Evolutionary conservation across 1,140 invertebrate species (phyloP).

Genomic region (Carcinoscorpius rotundicauda): DNA sequence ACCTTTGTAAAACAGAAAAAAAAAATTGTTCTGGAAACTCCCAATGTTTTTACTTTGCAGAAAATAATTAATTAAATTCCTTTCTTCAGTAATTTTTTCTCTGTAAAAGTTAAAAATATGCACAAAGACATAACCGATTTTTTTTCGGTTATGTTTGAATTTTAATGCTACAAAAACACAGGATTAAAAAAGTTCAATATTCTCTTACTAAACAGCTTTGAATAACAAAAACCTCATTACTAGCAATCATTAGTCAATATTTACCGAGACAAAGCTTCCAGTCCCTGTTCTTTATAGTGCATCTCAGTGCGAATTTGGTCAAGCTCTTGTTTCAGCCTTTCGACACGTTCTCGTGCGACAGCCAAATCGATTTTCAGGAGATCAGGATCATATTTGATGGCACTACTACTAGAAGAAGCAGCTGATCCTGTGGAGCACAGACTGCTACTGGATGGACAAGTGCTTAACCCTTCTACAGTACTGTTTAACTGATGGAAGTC

Average conservation of each 20-base stretch:
- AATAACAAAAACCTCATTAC: too few species aligned
- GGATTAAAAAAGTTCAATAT: too few species aligned
- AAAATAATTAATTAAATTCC: too few species aligned
- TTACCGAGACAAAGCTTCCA: conserved; percentile 79
- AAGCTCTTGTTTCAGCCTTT: conserved; percentile 74
- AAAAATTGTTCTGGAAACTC: too few species aligned
- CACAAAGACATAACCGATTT: too few species aligned
- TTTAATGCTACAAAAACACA: too few species aligned
- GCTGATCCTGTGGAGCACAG: conserved; percentile 17
- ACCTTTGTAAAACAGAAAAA: too few species aligned
- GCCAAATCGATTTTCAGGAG: conserved; percentile 82
- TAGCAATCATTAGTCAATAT: conserved; percentile 25
- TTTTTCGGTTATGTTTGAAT: too few species aligned
- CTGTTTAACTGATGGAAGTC: conserved; percentile 91
- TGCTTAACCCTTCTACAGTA: conserved; percentile 51
- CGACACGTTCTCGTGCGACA: conserved; percentile 72
- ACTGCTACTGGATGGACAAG: conserved; percentile 19
- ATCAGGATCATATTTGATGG: conserved; percentile 88
- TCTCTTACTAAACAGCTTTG: too few species aligned
- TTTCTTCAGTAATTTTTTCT: too few species aligned
- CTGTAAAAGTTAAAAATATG: too few species aligned
- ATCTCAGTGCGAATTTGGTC: conserved; percentile 85
- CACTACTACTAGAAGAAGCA: conserved; percentile 67
- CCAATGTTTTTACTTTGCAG: too few species aligned
- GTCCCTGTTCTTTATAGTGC: conserved; percentile 76